These are phyloP conservation scores for Dinomys branickii DNA, from an alignment of 2,113 vertebrate species.

Conservation along the genomic window DNA sequence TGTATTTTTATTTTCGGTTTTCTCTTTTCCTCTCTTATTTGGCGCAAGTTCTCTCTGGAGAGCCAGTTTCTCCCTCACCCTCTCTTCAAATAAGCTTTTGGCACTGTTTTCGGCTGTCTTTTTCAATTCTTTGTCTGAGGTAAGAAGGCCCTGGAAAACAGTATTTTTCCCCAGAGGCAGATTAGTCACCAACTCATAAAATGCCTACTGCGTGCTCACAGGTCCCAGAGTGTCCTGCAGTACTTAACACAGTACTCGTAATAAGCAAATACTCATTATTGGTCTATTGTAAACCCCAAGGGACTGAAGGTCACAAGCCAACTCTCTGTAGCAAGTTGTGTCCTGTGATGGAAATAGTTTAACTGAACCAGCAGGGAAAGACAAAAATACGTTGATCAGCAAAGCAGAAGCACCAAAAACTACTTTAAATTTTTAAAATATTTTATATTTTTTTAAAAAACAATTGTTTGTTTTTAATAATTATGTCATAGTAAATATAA, in stretches of 20 bases:
- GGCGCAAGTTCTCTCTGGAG: not conserved
- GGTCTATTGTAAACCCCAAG: not conserved
- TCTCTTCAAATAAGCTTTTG: not conserved
- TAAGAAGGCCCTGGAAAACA: not conserved
- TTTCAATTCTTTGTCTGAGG: not conserved
- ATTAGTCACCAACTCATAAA: not conserved
- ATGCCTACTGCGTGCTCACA: not conserved
- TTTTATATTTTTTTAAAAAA: conserved; percentile 31
- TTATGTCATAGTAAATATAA: not conserved
- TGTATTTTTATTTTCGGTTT: not conserved
- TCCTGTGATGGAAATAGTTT: not conserved
- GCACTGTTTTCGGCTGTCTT: not conserved
- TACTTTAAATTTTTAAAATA: not conserved
- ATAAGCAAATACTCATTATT: not conserved
- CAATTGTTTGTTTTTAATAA: not conserved
- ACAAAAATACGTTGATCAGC: not conserved
- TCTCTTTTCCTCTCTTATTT: not conserved
- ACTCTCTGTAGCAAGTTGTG: not conserved
- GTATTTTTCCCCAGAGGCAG: not conserved
- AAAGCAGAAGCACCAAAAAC: not conserved
- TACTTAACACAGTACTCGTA: not conserved
- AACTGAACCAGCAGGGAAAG: not conserved
- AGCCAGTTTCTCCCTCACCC: not conserved
- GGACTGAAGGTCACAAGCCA: not conserved
- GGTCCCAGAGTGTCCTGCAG: not conserved